Evolutionary conservation across 2,797 vertebrate genomes (phyloP).

Genomic region (Australoheros facetus): DNA sequence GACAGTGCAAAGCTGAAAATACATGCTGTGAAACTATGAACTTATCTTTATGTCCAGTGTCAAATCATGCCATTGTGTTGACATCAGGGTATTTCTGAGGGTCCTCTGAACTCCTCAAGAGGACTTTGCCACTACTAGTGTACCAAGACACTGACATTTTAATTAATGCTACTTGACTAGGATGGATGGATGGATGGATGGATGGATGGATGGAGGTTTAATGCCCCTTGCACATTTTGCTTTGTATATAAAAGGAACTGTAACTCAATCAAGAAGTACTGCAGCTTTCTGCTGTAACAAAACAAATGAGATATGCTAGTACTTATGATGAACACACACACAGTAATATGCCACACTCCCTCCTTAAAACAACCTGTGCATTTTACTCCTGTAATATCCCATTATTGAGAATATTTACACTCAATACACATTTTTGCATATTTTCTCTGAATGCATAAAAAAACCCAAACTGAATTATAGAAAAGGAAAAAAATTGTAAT

Average conservation of each 20-base stretch:
- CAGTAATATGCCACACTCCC: constrained; percentile 4
- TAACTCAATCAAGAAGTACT: background rate
- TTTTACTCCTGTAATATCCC: background rate
- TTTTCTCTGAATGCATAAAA: background rate
- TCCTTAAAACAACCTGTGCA: background rate
- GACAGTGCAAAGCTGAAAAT: background rate
- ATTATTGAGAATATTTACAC: constrained; percentile 11
- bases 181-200: no score
- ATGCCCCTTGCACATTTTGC: background rate
- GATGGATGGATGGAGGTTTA: background rate
- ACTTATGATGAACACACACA: background rate
- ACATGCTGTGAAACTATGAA: background rate
- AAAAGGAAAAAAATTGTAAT: background rate
- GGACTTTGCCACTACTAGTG: background rate
- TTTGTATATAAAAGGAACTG: background rate
- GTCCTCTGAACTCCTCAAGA: background rate
- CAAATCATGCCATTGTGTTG: background rate
- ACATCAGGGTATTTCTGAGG: background rate
- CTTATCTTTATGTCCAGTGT: background rate
- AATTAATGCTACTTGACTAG: background rate
- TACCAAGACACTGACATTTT: background rate
- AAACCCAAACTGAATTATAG: background rate
- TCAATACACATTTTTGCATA: background rate
- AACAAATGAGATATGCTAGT: background rate
- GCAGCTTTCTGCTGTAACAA: background rate